A percentile compares a stretch with the other conserved stretches of the same genome.
phyloP scores from a whole-genome alignment of 2,113 vertebrate species.

The Gymnorhina tibicen region DNA sequence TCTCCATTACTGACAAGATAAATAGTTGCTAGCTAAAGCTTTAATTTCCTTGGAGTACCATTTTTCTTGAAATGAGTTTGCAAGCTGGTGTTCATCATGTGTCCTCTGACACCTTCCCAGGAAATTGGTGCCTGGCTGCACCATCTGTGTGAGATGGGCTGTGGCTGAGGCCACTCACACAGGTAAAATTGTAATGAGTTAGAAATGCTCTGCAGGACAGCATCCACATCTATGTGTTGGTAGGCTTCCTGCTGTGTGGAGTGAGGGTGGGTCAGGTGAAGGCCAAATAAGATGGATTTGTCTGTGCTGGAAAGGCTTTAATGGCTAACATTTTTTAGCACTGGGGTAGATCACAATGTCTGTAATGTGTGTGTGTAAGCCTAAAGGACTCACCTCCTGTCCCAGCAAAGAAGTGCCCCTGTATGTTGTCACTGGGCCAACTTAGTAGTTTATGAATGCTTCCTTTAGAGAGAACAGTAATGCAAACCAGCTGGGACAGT shows the following conservation, averaged over 20 bases:
- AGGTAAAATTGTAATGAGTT: not conserved
- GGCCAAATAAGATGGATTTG: not conserved
- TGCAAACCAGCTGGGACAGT: not conserved
- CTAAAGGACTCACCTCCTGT: not conserved
- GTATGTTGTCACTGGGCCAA: accelerated
- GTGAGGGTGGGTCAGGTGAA: not conserved
- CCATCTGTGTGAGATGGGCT: not conserved
- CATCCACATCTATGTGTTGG: accelerated
- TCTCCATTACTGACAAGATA: not conserved
- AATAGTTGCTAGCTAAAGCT: not conserved
- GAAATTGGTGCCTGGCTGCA: not conserved
- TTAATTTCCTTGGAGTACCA: not conserved
- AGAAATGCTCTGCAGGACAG: not conserved
- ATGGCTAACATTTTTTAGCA: not conserved
- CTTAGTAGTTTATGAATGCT: not conserved
- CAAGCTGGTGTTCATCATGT: not conserved
- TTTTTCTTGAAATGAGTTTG: not conserved
- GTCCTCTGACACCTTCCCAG: not conserved
- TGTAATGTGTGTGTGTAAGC: not conserved
- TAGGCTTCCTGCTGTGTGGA: not conserved
- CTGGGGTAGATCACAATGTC: not conserved
- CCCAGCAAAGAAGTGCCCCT: not conserved
- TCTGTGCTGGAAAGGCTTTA: not conserved
- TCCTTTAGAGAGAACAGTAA: not conserved
- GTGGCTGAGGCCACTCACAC: not conserved